Base-by-base conservation (phyloP, 2,888 invertebrate species). In the Cylloceria caligata region DNA sequence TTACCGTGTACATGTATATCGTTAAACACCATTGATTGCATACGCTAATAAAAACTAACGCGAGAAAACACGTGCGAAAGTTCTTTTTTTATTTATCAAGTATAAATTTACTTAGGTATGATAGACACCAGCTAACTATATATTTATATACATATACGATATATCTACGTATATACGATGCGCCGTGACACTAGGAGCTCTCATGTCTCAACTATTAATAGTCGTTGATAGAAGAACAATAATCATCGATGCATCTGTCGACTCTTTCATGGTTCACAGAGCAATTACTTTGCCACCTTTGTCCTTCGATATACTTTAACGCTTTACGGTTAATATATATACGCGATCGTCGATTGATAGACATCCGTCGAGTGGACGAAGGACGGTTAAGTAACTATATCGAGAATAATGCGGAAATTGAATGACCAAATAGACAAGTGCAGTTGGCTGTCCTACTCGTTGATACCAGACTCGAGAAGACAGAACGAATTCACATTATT, bases 141-240 rank as follows among this genome's bases (percentile, higher is more conserved):
- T 52, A 57, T 72, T 11, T 5, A 60, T 21, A 71, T 30, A 11
- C 19, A 42, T 42, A 42, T 13, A 42, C 57, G n/a, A 47, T 24
- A 11, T 55, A 69, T 13, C 39, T 34, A 24, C 36, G 49, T 49
- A 30, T 69, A 80, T 52, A 36, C 45, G 57, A 74, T 57, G 72
- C 39, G 36, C 49, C 67, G 57, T 72, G 71, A 78, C 71, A 71
- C 62, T 11, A 30, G 60, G 13, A 68, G 62, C 78, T 78, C 57
- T 78, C 78, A 69, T 81, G 64, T 68, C 71, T 65, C 49, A 21
- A 65, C 81, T 82, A 82, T 75, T 78, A 82, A 82, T 82, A 82
- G 78, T 64, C 7, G 69, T 74, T 82, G 81, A 82, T 78, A 82
- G 74, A 82, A 82, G 81, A 82, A 75, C 78, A 82, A 82, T 82